Evolutionary conservation across 2,113 vertebrate genomes (phyloP), one percentile per base, ranked within the genome.

Genomic region (Echinops telfairi): DNA sequence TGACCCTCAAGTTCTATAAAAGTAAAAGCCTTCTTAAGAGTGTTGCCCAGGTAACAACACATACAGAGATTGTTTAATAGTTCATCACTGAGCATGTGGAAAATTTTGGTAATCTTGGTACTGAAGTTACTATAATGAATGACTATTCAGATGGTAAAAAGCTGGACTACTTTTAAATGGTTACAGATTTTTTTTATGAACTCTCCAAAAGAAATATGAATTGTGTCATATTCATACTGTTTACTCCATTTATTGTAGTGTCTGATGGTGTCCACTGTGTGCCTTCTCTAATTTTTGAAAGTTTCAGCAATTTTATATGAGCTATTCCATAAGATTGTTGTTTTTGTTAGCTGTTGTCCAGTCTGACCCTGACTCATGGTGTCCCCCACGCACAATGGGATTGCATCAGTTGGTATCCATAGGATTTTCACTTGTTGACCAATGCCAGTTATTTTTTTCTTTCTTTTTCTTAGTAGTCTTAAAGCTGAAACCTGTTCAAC

Each of bases 61-160:
- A 95, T 80, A 89, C 81, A 92, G 29, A 90, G 43, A 86, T 73
- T 87, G 20, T 79, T 91, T 88, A 88, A 88, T 94, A 73, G 60
- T 40, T 88, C 75, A 75, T 88, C 76, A 58, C 62, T 78, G 31
- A 82, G 71, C 85, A 58, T 93, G 79, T 94, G 94, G 94, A 95
- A 94, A 96, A 80, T 94, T 96, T 96, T 93, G 91, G 82, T 91
- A 88, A 90, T 96, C 80, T 81, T 96, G 82, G 82, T 95, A 86
- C 88, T 92, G 66, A 95, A 86, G 64, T 95, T 95, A 53, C 90
- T 88, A 19, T 89, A 88, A 88, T 96, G 88, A 96, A 91, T 91
- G 94, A 90, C 70, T 86, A 11, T 20, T 96, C 91, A 64, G 75
- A 91, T 97, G 83, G 77, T 92, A 78, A 87, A 91, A 95, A 86